Conservation (phyloP, 2,113 vertebrate species). For the Henicopernis longicauda region DNA sequence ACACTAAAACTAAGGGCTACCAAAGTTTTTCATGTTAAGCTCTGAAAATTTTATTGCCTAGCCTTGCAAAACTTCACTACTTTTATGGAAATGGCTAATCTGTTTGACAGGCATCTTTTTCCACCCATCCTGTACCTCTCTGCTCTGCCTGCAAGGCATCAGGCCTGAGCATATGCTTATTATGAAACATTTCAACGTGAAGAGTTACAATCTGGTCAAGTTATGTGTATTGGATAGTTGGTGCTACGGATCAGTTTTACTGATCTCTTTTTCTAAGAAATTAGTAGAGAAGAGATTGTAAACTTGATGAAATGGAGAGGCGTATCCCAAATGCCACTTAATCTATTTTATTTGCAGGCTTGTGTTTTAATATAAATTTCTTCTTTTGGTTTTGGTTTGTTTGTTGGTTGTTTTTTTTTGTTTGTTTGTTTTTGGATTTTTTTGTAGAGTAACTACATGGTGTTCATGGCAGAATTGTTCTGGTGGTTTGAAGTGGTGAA, state of each 20-base stretch:
- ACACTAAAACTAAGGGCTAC: neutral
- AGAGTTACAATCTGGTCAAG: neutral
- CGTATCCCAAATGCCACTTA: neutral
- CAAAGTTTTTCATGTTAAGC: neutral
- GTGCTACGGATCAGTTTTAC: neutral
- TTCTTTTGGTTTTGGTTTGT: neutral
- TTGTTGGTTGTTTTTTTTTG: neutral
- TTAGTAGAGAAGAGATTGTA: neutral
- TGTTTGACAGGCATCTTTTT: neutral
- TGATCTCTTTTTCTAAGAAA: neutral
- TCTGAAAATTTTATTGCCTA: neutral
- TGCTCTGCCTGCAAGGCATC: neutral
- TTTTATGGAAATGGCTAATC: neutral
- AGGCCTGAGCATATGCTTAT: neutral
- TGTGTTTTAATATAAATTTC: neutral
- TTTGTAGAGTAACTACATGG: slow-evolving; percentile 92
- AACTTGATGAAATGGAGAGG: neutral
- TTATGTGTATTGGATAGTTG: neutral
- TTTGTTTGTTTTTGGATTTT: neutral
- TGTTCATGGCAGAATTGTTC: slow-evolving; percentile 97
- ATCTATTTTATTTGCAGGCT: neutral
- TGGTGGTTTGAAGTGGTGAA: slow-evolving; percentile 97
- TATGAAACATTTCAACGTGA: neutral
- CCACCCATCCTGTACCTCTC: neutral
- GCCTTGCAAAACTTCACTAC: neutral